A percentile compares a stretch with the other conserved stretches of the same genome.
phyloP scores from a whole-genome alignment of 1,140 invertebrate genomes.

The Bicyclus anynana region DNA sequence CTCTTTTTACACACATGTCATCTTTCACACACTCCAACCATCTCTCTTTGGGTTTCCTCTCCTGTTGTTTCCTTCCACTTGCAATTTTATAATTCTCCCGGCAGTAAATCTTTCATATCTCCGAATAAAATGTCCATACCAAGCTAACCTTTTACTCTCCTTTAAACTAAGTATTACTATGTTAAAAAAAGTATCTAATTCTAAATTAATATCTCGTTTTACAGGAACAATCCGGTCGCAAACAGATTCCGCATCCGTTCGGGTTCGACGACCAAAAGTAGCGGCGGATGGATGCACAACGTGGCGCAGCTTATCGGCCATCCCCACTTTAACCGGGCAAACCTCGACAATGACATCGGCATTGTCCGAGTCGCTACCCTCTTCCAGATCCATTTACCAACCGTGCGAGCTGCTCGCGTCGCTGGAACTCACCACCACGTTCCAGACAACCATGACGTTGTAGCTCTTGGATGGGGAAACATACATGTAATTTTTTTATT shows the following conservation, averaged over 20 bases:
- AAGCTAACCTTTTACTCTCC: too few species aligned
- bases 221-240: neutral
- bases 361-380: constrained; percentile 7
- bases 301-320: constrained; percentile 12
- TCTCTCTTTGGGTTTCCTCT: too few species aligned
- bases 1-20: too few species aligned
- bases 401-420: constrained; percentile 8
- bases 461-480: constrained; percentile 22
- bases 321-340: constrained; percentile 1
- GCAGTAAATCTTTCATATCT: too few species aligned
- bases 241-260: constrained; percentile 16
- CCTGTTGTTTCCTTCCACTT: too few species aligned
- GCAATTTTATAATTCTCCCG: too few species aligned
- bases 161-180: too few species aligned
- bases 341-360: constrained; percentile 15
- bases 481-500: constrained; percentile 14
- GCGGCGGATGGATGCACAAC: constrained; percentile 20
- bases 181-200: too few species aligned
- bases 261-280: constrained; percentile 24
- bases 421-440: constrained; percentile 11
- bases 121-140: too few species aligned
- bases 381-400: neutral
- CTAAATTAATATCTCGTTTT: neutral
- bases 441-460: constrained; percentile 13
- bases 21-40: too few species aligned